Conservation (phyloP, 2,888 invertebrate genomes). For the Beris morrisii region DNA sequence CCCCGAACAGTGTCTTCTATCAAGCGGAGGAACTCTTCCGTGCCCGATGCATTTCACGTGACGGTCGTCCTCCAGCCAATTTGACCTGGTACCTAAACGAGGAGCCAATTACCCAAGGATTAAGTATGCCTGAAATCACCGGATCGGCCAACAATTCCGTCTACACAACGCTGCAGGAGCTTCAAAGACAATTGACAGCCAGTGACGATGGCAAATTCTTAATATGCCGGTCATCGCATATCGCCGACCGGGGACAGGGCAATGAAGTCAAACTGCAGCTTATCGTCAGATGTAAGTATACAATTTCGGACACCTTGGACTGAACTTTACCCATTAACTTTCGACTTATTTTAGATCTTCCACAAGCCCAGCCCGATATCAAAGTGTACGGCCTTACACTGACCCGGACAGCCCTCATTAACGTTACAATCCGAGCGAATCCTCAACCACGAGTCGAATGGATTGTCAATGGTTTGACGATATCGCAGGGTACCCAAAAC, state of each 20-base stretch:
- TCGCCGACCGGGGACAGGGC: constrained; percentile 51
- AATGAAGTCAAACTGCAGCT: constrained; percentile 52
- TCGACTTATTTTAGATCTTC: constrained; percentile 61
- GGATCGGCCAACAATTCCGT: constrained; percentile 61
- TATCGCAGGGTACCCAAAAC: constrained; percentile 58
- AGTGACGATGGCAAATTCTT: constrained; percentile 68
- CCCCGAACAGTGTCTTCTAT: constrained; percentile 48
- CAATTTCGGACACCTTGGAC: not conserved
- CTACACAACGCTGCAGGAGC: constrained; percentile 66
- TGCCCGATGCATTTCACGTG: constrained; percentile 68
- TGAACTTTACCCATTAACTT: not conserved
- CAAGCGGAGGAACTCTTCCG: constrained; percentile 63
- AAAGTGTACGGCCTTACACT: constrained; percentile 75
- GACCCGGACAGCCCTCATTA: constrained; percentile 70
- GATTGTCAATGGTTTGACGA: constrained; percentile 63
- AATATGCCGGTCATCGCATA: constrained; percentile 69
- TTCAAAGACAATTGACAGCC: constrained; percentile 64
- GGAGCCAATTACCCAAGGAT: constrained; percentile 62
- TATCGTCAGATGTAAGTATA: constrained; percentile 64
- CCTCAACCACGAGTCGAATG: constrained; percentile 72
- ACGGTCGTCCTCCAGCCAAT: constrained; percentile 75
- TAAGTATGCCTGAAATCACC: constrained; percentile 59
- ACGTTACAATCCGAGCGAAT: constrained; percentile 72
- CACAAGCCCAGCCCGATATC: constrained; percentile 62
- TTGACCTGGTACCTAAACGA: constrained; percentile 74